Evolutionary conservation across 2,797 vertebrate species (phyloP), one percentile per base, ranked within the genome.

Genomic region (Steatocranus sp.): DNA sequence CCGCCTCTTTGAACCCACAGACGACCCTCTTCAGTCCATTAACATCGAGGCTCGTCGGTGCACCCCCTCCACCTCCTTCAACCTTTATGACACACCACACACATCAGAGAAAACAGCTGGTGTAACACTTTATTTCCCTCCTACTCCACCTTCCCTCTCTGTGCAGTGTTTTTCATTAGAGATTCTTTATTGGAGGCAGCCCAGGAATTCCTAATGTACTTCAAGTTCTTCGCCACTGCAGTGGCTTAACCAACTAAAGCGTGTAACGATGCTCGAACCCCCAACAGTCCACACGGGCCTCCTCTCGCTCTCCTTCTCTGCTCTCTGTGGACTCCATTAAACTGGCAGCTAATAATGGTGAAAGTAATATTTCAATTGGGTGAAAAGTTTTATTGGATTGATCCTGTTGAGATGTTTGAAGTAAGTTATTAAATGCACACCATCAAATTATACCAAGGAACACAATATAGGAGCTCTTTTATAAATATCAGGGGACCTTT

Each of bases 21-120:
- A 91, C 81, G 78, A 92, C 87, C 82, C 76, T 86, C 92, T 94
- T 80, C 92, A 93, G 93, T 93, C 95, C 95, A 95, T 96, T 95
- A 96, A 94, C 89, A 76, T 92, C 7, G 84, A 89, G 91, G 87
- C 93, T 91, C 75, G 90, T 87, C 43, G 76, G 88, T 88, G 75
- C 79, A 63, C 83, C 89, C 91, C 83, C 88, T n/a, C 89, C 89
- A 83, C 86, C 90, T 86, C 80, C 76, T 70, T 90, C 83, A 86
- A 86, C 83, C 92, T 96, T 96, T 96, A 94, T 93, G 91, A 94
- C 93, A 95, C 93, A 90, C 94, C 95, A 94, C 95, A 95, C 96
- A 96, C 95, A 93, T 96, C 96, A 96, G 95, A 96, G 93, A 95
- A 92, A 95, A 93, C 96, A 96, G 95, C 96, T 96, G 95, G 93